Evolutionary conservation across 2,113 vertebrate species (phyloP), one percentile per base, ranked within the genome.

Genomic region (Albula glossodonta): DNA sequence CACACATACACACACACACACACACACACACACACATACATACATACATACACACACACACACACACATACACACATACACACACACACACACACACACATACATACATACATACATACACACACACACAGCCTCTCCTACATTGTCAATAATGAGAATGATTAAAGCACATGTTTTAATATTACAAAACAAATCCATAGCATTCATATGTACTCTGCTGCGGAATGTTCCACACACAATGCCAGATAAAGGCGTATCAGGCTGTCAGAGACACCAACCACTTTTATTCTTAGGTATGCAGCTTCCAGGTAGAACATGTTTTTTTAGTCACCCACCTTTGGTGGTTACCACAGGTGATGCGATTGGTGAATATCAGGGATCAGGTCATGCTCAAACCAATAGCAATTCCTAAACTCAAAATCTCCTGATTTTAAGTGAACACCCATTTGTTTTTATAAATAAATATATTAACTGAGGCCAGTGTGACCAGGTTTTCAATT

Each of bases 281-380:
- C 78, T 53, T 57, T 53, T 57, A 60, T 48, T 50, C 74, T n/a
- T 48, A 83, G 66, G 70, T 66, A 86, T 51, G 81, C 63, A 51
- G 19, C 10, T 82, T 57, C 86, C 86, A 86, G 86, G 74, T 53
- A 11, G 66, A 83, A 57, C 81, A 57, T 31, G 57, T 78, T 51
- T 51, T 80, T 84, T 66, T 5, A 1, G 19, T 57, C 56, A 56
- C 25, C 81, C 81, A 82, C 52, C 22, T 50, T 51, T 19, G 49
- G 25, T 87, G 49, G 50, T 79, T 63, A 82, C 77, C 70, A 83
- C 9, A 31, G 77, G 51, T 51, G 48, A 60, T 51, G 51, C 84
- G 86, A 87, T 84, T 66, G 86, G 86, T 56, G 77, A 51, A 80
- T 84, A 51, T 49, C 53, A 86, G 82, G 57, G 81, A 86, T 82